Conservation (phyloP, 2,888 invertebrate species). For the Scotopteryx bipunctaria region DNA sequence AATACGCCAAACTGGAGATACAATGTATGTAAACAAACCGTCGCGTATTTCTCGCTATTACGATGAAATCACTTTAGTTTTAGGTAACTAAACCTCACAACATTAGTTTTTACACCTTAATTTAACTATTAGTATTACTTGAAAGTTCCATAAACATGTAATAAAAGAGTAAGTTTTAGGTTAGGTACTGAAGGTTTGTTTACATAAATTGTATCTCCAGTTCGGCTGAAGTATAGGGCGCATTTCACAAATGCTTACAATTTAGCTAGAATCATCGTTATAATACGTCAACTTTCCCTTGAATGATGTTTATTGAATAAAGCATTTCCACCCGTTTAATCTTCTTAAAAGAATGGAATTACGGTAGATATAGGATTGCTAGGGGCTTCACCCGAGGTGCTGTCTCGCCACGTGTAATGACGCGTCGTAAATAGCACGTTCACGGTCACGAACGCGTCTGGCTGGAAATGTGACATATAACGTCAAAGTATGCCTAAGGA, state of each 20-base stretch:
- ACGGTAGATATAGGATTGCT: conserved; percentile 43
- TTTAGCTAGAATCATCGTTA: too few relatives aligned
- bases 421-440: conserved; percentile 50
- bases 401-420: conserved; percentile 49
- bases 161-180: too few relatives aligned
- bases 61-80: too few relatives aligned
- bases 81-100: too few relatives aligned
- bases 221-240: not conserved
- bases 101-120: too few relatives aligned
- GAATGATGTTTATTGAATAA: conserved; percentile 40
- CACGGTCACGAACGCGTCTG: conserved; percentile 72
- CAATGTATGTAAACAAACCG: too few relatives aligned
- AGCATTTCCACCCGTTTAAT: conserved; percentile 47
- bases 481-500: conserved; percentile 6
- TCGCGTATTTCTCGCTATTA: too few relatives aligned
- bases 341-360: conserved; percentile 59
- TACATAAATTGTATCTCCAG: not conserved
- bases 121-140: too few relatives aligned
- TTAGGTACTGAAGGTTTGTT: not conserved
- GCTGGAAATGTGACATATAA: conserved; percentile 24
- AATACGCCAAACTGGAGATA: too few relatives aligned
- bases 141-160: too few relatives aligned
- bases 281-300: too few relatives aligned
- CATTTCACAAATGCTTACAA: not conserved
- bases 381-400: conserved; percentile 62